phyloP scores from a whole-genome alignment of 1,140 invertebrate species.

The Aphis gossypii region DNA sequence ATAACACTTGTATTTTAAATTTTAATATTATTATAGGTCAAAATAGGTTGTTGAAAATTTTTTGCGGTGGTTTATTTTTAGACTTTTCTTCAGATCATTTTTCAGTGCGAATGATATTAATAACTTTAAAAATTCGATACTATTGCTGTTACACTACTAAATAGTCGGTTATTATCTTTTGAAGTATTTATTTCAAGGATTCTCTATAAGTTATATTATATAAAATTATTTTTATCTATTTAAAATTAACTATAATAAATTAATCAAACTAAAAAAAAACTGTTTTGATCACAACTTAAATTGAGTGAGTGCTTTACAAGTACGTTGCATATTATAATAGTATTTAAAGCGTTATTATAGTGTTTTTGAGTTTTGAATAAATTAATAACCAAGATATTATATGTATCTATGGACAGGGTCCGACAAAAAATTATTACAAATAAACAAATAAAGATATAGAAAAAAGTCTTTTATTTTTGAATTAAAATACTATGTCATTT shows the following conservation, averaged over 20 bases:
- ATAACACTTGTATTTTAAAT: constrained; percentile 1
- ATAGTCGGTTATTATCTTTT: neutral
- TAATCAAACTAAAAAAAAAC: neutral
- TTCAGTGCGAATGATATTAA: neutral
- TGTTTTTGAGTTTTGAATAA: too few species aligned
- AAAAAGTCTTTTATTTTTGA: too few species aligned
- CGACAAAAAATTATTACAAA: too few species aligned
- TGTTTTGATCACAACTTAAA: too few species aligned
- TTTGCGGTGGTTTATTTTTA: neutral
- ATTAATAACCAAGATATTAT: too few species aligned
- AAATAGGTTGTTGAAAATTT: neutral
- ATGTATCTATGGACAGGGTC: too few species aligned
- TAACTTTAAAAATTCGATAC: neutral
- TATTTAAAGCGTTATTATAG: neutral
- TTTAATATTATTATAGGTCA: constrained; percentile 3
- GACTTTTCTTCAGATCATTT: neutral
- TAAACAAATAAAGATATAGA: too few species aligned
- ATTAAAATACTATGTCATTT: too few species aligned
- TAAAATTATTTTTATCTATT: neutral
- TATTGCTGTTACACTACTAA: neutral
- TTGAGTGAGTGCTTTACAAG: too few species aligned
- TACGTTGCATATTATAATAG: too few species aligned
- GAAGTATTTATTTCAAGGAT: neutral
- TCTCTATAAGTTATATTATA: neutral
- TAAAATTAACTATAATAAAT: neutral